These are phyloP conservation scores for Onychorhynchus coronatus DNA, from an alignment of 2,113 vertebrate genomes.

Conservation along the genomic window DNA sequence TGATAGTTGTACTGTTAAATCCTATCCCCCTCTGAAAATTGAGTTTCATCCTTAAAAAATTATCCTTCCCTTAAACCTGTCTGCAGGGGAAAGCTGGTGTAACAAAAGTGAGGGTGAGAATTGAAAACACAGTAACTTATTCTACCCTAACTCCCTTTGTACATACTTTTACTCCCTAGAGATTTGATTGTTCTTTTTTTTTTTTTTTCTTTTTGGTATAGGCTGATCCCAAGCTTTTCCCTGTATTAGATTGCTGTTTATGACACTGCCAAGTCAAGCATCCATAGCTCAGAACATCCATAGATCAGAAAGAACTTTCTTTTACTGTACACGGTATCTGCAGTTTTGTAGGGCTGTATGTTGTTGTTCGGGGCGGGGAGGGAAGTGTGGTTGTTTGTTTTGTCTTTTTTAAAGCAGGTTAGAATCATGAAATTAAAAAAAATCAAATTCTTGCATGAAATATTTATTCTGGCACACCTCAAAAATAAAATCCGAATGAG, in stretches of 20 bases:
- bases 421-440: background rate
- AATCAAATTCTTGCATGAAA: background rate
- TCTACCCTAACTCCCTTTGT: background rate
- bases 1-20: conserved; percentile 29
- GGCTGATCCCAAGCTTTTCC: background rate
- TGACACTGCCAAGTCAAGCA: background rate
- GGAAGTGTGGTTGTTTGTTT: background rate
- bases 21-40: conserved; percentile 34
- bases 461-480: background rate
- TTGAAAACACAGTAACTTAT: background rate
- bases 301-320: background rate
- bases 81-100: background rate
- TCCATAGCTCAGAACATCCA: rapidly evolving
- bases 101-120: conserved; percentile 19
- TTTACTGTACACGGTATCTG: background rate
- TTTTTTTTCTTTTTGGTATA: background rate
- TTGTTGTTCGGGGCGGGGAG: background rate
- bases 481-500: background rate
- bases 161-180: background rate
- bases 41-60: conserved; percentile 48
- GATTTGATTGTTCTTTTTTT: background rate
- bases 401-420: background rate
- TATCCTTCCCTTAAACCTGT: conserved; percentile 8
- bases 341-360: background rate
- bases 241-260: background rate